A percentile compares a stretch with the other conserved stretches of the same genome.
These are phyloP conservation scores for Drosophila lacertosa DNA, from an alignment of 1,140 invertebrate genomes.

Conservation along the genomic window DNA sequence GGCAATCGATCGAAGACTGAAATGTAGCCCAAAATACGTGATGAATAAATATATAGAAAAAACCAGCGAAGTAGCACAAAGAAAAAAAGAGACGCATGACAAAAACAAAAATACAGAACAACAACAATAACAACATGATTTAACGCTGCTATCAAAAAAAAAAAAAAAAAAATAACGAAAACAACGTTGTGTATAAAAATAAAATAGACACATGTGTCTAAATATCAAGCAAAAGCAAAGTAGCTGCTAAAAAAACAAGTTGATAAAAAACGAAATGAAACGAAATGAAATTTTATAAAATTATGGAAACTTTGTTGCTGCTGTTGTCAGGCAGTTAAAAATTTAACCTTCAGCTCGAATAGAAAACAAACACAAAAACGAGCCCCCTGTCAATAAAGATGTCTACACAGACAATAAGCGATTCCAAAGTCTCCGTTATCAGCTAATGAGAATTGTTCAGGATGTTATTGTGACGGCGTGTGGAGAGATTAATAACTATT, in stretches of 20 bases:
- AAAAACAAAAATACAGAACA: slow-evolving; percentile 29
- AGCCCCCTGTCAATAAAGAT: slow-evolving; percentile 17
- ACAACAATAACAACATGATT: slow-evolving; percentile 39
- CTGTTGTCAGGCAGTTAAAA: slow-evolving; percentile 31
- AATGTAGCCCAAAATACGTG: slow-evolving; percentile 31
- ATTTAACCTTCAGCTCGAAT: slow-evolving; percentile 31
- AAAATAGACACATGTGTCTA: slow-evolving; percentile 62
- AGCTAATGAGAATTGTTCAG: slow-evolving; percentile 22
- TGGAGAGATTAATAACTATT: background rate
- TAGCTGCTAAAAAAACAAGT: slow-evolving; percentile 57
- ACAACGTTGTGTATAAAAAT: slow-evolving; percentile 50
- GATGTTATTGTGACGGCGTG: slow-evolving; percentile 24
- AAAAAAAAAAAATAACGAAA: slow-evolving; percentile 12
- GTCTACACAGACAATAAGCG: background rate
- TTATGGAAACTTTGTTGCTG: slow-evolving; percentile 33
- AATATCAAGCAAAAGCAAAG: background rate
- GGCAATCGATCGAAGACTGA: slow-evolving; percentile 72
- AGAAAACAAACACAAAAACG: slow-evolving; percentile 29
- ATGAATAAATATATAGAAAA: slow-evolving; percentile 46
- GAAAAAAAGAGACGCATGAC: slow-evolving; percentile 41
- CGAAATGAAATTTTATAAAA: slow-evolving; percentile 35
- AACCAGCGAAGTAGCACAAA: slow-evolving; percentile 2
- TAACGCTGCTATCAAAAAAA: slow-evolving; percentile 60
- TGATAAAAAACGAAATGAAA: slow-evolving; percentile 60
- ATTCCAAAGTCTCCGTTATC: slow-evolving; percentile 41